Percentiles rank a stretch among this genome's conserved stretches.
phyloP scores from a whole-genome alignment of 1,140 invertebrate species.

The Lasaia peninsularis region DNA sequence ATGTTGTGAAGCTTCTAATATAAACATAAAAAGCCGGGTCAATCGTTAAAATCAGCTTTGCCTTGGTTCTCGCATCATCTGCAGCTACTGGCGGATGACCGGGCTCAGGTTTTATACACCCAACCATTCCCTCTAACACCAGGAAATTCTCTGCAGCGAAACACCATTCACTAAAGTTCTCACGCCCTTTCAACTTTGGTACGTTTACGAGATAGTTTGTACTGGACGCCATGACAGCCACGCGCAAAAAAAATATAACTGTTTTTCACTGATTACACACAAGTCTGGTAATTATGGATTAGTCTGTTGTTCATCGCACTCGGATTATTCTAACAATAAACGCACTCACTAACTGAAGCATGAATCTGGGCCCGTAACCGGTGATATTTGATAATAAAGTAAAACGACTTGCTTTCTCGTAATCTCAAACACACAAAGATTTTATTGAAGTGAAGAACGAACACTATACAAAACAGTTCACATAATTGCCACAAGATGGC shows the following conservation, averaged over 20 bases:
- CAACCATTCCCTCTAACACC: background rate
- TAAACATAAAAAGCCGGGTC: background rate
- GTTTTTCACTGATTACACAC: background rate
- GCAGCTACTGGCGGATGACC: background rate
- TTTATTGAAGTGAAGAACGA: no score
- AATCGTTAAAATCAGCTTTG: background rate
- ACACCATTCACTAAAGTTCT: background rate
- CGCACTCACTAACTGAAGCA: background rate
- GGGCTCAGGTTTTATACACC: conserved; percentile 1
- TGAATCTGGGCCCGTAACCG: background rate
- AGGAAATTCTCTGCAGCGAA: background rate
- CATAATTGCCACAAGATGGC: no score
- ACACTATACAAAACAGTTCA: no score
- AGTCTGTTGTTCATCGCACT: background rate
- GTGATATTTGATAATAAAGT: background rate
- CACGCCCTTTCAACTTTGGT: background rate
- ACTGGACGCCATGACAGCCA: background rate
- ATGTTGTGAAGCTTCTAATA: background rate
- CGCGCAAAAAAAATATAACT: background rate
- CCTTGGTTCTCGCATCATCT: background rate
- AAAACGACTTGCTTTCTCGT: no score
- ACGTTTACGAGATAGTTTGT: background rate
- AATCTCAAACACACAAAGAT: no score
- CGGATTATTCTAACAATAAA: background rate
- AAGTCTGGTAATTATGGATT: background rate